Base-by-base conservation (phyloP, 2,797 vertebrate species). In the Sebastiscus albofasciatus region DNA sequence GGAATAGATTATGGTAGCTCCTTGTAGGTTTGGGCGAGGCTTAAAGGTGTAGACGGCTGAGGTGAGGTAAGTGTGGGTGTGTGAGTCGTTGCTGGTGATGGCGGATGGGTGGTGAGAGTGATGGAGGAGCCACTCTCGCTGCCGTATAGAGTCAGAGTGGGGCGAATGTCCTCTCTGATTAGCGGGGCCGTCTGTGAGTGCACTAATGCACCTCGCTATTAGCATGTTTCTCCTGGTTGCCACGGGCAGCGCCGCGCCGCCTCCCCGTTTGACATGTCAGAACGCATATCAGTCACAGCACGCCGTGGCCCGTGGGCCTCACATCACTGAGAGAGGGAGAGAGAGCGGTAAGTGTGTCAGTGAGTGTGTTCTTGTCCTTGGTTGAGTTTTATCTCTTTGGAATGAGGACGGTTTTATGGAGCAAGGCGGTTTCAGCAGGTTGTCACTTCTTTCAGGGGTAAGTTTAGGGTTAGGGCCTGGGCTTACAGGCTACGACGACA, bases 131-230 rank as follows among this genome's bases (percentile, higher is more conserved):
- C 75, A 81, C 87, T 90, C 46, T 90, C 55, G 0, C 65, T 29
- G 67, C 79, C 5, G 49, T 52, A 6, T 7, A 52, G 75, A 84
- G 78, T 86, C 77, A 82, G 87, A 87, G 82, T 78, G 88, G 68
- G 79, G 72, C 74, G 42, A 70, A 86, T 61, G 94, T 95, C 93
- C 79, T 87, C 72, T 93, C 72, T 92, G 90, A 95, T 95, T 95
- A 95, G 86, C 85, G 4, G 56, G 18, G 80, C 73, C 3, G 80
- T 54, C 90, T 82, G 61, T 93, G 93, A 95, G 87, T 92, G 92
- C 94, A 91, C 94, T 96, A 96, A 96, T 95, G 95, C 94, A 94
- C 90, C 89, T 94, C 87, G 86, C 91, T 94, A 95, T 96, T 96
- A 95, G 90, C 94, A 95, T 95, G 94, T 95, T 94, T 89, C 91